Evolutionary conservation across 2,888 invertebrate genomes (phyloP).

Genomic region (Coecobrya sp.): DNA sequence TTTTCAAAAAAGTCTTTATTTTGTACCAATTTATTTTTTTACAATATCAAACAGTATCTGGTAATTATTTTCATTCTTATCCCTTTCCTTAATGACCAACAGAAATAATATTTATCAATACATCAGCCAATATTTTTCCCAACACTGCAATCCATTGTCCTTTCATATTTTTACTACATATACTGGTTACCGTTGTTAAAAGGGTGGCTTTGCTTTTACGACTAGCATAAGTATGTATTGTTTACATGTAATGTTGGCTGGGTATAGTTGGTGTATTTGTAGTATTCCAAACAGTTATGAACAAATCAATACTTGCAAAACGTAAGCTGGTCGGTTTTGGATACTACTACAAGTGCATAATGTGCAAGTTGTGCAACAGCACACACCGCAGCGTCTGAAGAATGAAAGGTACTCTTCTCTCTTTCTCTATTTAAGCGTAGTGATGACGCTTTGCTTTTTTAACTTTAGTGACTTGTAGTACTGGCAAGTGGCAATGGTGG

Average conservation of each 20-base stretch:
- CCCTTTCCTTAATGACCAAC: no score
- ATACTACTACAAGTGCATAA: no score
- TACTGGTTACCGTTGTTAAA: no score
- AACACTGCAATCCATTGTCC: no score
- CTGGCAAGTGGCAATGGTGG: neutral
- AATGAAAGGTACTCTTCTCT: slow-evolving; percentile 35
- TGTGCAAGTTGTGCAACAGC: neutral
- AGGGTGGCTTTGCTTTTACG: neutral
- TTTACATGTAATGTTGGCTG: neutral
- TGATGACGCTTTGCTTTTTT: neutral
- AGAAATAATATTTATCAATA: no score
- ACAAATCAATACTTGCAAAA: neutral
- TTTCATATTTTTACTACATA: no score
- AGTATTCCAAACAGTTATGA: neutral
- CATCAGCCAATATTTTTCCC: no score
- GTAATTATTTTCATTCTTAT: no score
- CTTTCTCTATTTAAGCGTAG: neutral
- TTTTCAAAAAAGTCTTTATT: no score
- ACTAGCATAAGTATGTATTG: neutral
- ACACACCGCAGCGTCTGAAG: neutral
- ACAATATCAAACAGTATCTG: no score
- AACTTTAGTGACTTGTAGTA: slow-evolving; percentile 14
- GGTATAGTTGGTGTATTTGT: neutral
- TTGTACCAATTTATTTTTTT: no score
- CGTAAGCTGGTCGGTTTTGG: no score